These are phyloP conservation scores for Procambarus clarkii DNA, from an alignment of 1,140 invertebrate genomes.

Conservation along the genomic window DNA sequence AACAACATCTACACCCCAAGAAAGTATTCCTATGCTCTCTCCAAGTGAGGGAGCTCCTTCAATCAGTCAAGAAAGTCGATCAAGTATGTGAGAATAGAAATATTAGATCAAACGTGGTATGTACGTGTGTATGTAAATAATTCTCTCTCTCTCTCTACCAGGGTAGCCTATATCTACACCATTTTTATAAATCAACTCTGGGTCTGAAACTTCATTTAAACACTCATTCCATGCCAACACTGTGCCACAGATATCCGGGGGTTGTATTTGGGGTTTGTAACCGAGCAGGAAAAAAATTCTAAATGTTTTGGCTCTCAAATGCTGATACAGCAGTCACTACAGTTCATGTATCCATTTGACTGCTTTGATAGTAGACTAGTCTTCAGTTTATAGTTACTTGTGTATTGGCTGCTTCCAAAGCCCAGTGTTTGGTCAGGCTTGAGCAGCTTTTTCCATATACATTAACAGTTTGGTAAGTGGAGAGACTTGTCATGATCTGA, in stretches of 20 bases:
- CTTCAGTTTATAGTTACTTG: slow-evolving; percentile 3
- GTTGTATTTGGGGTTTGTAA: neutral
- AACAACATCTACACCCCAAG: slow-evolving; percentile 35
- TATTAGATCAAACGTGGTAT: neutral
- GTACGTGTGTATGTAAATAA: neutral
- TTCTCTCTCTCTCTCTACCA: neutral
- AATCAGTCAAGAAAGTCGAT: slow-evolving; percentile 8
- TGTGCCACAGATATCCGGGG: slow-evolving; percentile 2
- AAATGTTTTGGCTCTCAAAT: neutral
- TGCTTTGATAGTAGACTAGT: slow-evolving; percentile 14
- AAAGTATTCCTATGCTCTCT: slow-evolving; percentile 21
- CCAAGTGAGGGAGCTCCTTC: slow-evolving; percentile 38
- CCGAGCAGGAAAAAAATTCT: neutral
- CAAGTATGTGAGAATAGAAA: slow-evolving; percentile 19
- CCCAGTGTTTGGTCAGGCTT: slow-evolving; percentile 2
- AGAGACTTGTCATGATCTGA: neutral
- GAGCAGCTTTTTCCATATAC: neutral
- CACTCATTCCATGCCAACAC: slow-evolving; percentile 37
- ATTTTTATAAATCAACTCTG: neutral
- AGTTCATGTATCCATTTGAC: neutral
- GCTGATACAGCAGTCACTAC: neutral
- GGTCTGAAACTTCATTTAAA: slow-evolving; percentile 32
- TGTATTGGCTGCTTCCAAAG: neutral
- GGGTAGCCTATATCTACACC: too few species aligned
- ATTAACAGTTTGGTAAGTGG: neutral